Conservation (phyloP, 2,797 vertebrate genomes). For the Lacerta bilineata region DNA sequence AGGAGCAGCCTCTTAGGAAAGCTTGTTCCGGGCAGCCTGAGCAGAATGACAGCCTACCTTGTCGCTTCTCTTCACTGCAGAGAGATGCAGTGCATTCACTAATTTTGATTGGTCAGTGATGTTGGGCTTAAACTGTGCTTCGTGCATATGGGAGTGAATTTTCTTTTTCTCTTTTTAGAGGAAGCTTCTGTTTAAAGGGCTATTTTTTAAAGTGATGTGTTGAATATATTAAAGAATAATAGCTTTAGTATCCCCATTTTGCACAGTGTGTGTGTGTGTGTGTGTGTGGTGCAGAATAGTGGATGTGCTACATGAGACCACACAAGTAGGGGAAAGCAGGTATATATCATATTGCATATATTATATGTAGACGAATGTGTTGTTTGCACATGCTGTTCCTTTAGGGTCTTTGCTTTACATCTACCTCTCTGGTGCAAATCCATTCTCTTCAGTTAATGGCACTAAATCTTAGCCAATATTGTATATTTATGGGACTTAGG, state of each 20-base stretch:
- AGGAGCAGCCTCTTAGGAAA: slow-evolving; percentile 75
- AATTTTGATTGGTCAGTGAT: slow-evolving; percentile 95
- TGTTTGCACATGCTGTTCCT: slow-evolving; percentile 50
- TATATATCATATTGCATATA: slow-evolving; percentile 41
- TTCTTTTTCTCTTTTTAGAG: slow-evolving; percentile 70
- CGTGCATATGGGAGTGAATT: slow-evolving; percentile 79
- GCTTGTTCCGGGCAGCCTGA: slow-evolving; percentile 82
- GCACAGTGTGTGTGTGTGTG: slow-evolving; percentile 54
- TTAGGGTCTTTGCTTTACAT: slow-evolving; percentile 52
- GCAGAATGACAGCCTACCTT: slow-evolving; percentile 89
- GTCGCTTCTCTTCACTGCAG: slow-evolving; percentile 92
- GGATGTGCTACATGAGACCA: slow-evolving; percentile 66
- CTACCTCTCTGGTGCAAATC: slow-evolving; percentile 56
- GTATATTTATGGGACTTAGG: slow-evolving; percentile 39
- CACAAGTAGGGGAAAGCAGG: slow-evolving; percentile 37
- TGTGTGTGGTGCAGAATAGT: slow-evolving; percentile 65
- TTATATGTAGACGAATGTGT: slow-evolving; percentile 65
- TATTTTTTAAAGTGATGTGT: slow-evolving; percentile 73
- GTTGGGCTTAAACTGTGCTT: slow-evolving; percentile 89
- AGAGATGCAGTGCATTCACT: slow-evolving; percentile 95
- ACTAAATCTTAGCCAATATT: slow-evolving; percentile 61
- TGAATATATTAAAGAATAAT: slow-evolving; percentile 74
- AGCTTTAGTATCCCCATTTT: slow-evolving; percentile 76
- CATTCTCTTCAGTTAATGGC: slow-evolving; percentile 58
- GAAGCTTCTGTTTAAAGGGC: slow-evolving; percentile 76